Conservation (phyloP, 2,888 invertebrate species). For the Zaprionus obscuricornis region DNA sequence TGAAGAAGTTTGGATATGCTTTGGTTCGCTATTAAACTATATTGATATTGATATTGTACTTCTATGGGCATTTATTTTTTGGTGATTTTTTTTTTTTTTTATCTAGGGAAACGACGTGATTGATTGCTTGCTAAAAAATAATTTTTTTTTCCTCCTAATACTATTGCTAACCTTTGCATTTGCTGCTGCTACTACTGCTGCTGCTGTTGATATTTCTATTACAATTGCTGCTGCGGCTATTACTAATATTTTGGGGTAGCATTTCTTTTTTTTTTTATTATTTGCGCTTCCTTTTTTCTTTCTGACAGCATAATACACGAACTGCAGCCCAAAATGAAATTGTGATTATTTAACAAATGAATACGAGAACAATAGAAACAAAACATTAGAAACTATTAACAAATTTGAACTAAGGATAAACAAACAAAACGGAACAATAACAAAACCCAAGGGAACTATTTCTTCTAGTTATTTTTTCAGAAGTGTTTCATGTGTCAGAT, state of each 20-base stretch:
- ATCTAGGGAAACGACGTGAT: conserved; percentile 48
- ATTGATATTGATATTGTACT: no score
- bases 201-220: background rate
- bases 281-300: background rate
- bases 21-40: conserved; percentile 11
- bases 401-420: conserved; percentile 40
- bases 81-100: background rate
- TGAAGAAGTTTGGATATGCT: conserved; percentile 71
- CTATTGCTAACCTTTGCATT: background rate
- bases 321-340: conserved; percentile 37
- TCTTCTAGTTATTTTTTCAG: no score
- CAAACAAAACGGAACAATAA: conserved; percentile 23
- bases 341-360: conserved; percentile 10
- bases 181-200: background rate
- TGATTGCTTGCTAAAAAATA: no score
- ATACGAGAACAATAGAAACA: conserved; percentile 32
- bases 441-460: conserved; percentile 25
- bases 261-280: background rate
- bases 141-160: no score
- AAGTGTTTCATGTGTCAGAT: no score
- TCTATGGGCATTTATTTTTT: background rate
- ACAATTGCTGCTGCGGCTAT: background rate
- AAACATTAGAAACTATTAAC: conserved; percentile 38
- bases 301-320: background rate
- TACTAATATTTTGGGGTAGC: no score